Percentiles rank a stretch among this genome's conserved stretches.
phyloP scores from a whole-genome alignment of 2,888 invertebrate species.

The Drosophila neonasuta region DNA sequence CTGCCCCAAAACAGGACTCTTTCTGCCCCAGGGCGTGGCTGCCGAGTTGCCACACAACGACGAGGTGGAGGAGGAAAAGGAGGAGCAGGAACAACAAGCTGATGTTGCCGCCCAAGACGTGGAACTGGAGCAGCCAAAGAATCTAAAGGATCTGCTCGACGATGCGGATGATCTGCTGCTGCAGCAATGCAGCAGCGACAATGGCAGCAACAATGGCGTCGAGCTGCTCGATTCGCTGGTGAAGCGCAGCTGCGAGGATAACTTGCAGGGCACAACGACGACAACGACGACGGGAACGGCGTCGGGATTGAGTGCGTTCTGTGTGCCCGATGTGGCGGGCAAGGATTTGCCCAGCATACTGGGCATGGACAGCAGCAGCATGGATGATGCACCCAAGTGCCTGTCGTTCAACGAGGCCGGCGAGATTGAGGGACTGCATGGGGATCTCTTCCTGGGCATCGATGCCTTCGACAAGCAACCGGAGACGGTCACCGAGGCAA shows the following conservation, averaged over 20 bases:
- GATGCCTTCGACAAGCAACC: slow-evolving; percentile 71
- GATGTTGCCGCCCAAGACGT: no score
- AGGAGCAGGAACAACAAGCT: neutral
- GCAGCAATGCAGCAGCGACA: slow-evolving; percentile 80
- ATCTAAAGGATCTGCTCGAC: slow-evolving; percentile 80
- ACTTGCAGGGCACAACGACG: slow-evolving; percentile 74
- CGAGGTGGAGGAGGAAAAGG: neutral
- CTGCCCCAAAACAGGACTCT: slow-evolving; percentile 80
- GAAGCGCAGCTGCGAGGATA: slow-evolving; percentile 85
- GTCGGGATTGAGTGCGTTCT: slow-evolving; percentile 54
- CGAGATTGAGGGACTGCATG: slow-evolving; percentile 81
- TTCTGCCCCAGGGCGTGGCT: slow-evolving; percentile 62
- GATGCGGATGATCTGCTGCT: slow-evolving; percentile 79
- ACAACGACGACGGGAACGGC: slow-evolving; percentile 29
- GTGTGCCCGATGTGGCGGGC: slow-evolving; percentile 70
- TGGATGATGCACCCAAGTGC: slow-evolving; percentile 79
- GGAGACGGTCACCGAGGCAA: slow-evolving; percentile 28
- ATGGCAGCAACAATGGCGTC: slow-evolving; percentile 81
- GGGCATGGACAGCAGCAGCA: slow-evolving; percentile 83
- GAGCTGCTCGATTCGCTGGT: slow-evolving; percentile 85
- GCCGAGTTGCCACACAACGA: slow-evolving; percentile 7
- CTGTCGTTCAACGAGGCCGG: slow-evolving; percentile 82
- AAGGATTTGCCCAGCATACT: slow-evolving; percentile 86
- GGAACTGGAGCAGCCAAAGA: slow-evolving; percentile 61
- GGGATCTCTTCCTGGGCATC: slow-evolving; percentile 78